These are phyloP conservation scores for Chymomyza procnemis DNA, from an alignment of 2,888 invertebrate species.

Conservation along the genomic window DNA sequence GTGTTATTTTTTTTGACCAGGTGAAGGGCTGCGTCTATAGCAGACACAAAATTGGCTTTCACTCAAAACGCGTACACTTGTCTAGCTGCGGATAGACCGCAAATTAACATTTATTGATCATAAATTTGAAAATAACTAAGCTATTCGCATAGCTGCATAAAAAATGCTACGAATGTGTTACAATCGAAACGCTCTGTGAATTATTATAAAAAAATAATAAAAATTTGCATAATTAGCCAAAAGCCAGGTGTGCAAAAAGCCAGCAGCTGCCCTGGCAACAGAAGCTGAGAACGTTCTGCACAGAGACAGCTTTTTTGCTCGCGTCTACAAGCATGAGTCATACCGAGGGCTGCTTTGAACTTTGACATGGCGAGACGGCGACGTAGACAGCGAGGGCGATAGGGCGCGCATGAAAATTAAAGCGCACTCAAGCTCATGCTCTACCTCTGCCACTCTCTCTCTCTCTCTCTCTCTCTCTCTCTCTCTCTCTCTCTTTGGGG, in stretches of 20 bases:
- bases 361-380: neutral
- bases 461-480: too few relatives aligned
- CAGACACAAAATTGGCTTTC: neutral
- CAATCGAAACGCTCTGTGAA: neutral
- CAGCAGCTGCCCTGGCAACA: constrained; percentile 24
- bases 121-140: neutral
- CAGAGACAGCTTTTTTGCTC: neutral
- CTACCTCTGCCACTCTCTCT: too few relatives aligned
- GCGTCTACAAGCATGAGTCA: neutral
- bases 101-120: neutral
- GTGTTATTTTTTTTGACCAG: neutral
- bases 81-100: neutral
- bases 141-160: neutral
- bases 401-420: constrained; percentile 4
- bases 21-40: neutral
- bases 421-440: too few relatives aligned
- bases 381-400: too few relatives aligned
- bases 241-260: neutral
- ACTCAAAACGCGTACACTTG: neutral
- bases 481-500: neutral
- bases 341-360: neutral
- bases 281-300: constrained; percentile 40
- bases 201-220: neutral
- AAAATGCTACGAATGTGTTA: neutral
- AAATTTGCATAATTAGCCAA: neutral